phyloP scores from a whole-genome alignment of 2,888 invertebrate genomes.

The Pristionchus fissidentatus region DNA sequence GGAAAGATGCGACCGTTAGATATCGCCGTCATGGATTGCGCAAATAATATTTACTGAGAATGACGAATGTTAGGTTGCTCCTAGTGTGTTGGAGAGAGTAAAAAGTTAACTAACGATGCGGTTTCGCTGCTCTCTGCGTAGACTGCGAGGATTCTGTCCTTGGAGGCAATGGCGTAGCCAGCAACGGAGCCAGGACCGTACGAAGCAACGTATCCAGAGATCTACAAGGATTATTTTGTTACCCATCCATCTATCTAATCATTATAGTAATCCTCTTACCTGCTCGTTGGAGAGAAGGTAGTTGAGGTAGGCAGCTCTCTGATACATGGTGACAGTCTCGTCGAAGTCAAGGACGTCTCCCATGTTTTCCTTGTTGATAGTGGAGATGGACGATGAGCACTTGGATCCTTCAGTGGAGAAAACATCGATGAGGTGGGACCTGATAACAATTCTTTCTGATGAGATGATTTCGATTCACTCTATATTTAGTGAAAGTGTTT shows the following conservation, averaged over 20 bases:
- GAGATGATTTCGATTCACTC: too few species aligned
- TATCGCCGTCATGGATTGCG: not conserved
- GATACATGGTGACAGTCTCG: constrained; percentile 58
- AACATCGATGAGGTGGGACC: constrained; percentile 52
- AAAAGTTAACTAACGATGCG: constrained; percentile 54
- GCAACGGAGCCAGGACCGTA: constrained; percentile 58
- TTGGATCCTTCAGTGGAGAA: constrained; percentile 54
- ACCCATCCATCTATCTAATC: not conserved
- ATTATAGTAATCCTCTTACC: not conserved
- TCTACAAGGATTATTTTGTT: constrained; percentile 50
- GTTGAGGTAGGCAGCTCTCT: constrained; percentile 57
- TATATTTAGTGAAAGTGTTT: too few species aligned
- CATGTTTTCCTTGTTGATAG: constrained; percentile 56
- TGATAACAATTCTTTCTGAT: not conserved
- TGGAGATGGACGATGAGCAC: constrained; percentile 51
- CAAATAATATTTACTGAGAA: not conserved
- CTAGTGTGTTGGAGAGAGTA: not conserved
- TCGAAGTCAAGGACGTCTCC: constrained; percentile 60
- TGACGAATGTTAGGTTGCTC: not conserved
- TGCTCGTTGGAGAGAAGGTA: constrained; percentile 52
- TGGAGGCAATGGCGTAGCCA: constrained; percentile 67
- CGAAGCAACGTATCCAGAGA: constrained; percentile 60
- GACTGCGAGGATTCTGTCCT: constrained; percentile 67
- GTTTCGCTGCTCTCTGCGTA: constrained; percentile 67
- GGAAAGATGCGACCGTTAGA: not conserved